Evolutionary conservation across 2,888 invertebrate genomes (phyloP), one percentile per base, ranked within the genome.

Genomic region (Dinocampus coccinellae): DNA sequence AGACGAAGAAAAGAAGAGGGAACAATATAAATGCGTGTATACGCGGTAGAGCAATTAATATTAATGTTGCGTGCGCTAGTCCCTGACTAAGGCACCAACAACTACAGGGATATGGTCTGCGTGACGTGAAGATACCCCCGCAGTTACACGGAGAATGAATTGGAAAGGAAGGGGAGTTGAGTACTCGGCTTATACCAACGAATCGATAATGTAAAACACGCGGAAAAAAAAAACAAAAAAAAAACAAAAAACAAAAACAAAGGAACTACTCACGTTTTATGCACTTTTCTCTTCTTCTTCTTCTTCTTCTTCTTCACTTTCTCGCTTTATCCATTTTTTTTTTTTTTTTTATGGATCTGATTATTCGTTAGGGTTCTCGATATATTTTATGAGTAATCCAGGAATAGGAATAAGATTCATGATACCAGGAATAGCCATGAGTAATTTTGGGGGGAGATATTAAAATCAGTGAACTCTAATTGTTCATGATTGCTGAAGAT

Each of bases 131-230:
- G 42, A 24, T 57, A 58, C 58, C 33, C 52, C 29, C 42, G 34
- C 42, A 58, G 58, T 34, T 58, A 34, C 3, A 26, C 53, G 65
- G 52, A 52, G 58, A 24, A 60, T 64, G 65, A 47, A 33, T 33
- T 57, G 57, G 26, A 47, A n/a, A n/a, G n/a, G 36, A 57, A 34
- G 16, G 68, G 33, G 62, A 39, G 63, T 34, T 53, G 58, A 47
- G n/a, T 63, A 63, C 69, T 63, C 16, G 55, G 26, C 34, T 61
- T 63, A 33, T 39, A 70, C 57, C 70, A 62, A 13, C 72, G 69
- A 77, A 77, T 77, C 77, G 73, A 77, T 77, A 76, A 70, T 72
- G 69, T 73, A 73, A 75, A 64, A 70, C 75, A 75, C 73, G 75
- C 76, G 72, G 73, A 75, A 76, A 67, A n/a, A n/a, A n/a, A n/a